Evolutionary conservation across 2,113 vertebrate species (phyloP).

Genomic region (Apaloderma vittatum): DNA sequence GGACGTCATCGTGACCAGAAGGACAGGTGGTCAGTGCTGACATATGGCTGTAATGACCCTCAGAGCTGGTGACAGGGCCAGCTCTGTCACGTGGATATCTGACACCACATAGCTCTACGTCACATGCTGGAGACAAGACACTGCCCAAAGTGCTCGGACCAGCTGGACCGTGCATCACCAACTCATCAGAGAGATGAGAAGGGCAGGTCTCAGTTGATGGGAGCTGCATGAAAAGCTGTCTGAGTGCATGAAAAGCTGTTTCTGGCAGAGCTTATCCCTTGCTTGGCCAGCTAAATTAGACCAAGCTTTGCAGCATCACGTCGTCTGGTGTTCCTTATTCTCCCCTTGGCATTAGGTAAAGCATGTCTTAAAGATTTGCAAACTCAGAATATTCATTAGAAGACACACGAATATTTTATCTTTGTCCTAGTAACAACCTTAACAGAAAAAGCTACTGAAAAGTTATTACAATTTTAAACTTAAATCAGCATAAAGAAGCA

Average conservation of each 20-base stretch:
- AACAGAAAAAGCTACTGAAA: not conserved
- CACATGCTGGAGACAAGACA: not conserved
- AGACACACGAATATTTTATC: not conserved
- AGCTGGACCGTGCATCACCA: not conserved
- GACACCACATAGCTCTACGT: fast-evolving
- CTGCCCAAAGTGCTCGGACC: not conserved
- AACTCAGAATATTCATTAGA: not conserved
- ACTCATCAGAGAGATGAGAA: not conserved
- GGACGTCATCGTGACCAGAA: not conserved
- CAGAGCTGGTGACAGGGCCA: not conserved
- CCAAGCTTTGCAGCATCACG: not conserved
- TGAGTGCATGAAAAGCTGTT: not conserved
- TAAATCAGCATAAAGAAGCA: not conserved
- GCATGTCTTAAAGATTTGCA: not conserved
- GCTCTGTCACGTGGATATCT: not conserved
- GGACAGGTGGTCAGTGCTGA: not conserved
- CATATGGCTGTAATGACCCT: fast-evolving
- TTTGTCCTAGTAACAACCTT: not conserved
- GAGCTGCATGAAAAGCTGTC: not conserved
- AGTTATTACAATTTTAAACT: not conserved
- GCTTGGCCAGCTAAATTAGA: not conserved
- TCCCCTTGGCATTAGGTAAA: not conserved
- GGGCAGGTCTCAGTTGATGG: not conserved
- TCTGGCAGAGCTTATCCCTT: not conserved
- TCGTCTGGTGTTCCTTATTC: not conserved